These are phyloP conservation scores for Vultur gryphus DNA, from an alignment of 2,797 vertebrate species.

Conservation along the genomic window DNA sequence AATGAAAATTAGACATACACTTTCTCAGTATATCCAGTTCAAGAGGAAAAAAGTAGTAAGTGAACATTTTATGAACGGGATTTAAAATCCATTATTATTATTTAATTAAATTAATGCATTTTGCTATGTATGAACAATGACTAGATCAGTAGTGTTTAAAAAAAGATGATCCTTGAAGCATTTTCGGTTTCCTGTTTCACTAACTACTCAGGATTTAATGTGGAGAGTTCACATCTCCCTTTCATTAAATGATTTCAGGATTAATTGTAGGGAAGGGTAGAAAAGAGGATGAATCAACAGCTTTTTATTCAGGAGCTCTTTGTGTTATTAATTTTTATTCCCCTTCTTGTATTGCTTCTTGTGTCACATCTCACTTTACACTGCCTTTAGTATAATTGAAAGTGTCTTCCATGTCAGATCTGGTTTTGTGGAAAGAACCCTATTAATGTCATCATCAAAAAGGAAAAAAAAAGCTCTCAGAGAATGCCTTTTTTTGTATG, in stretches of 20 bases:
- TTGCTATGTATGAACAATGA: background rate
- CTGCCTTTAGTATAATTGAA: conserved; percentile 1
- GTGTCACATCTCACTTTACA: background rate
- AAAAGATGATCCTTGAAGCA: conserved; percentile 30
- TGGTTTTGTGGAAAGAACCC: background rate
- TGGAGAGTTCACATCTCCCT: conserved; percentile 16
- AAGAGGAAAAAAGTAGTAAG: background rate
- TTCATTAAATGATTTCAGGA: conserved; percentile 40
- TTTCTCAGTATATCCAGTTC: background rate
- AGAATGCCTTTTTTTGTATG: background rate
- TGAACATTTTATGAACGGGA: background rate
- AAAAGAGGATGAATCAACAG: background rate
- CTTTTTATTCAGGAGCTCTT: background rate
- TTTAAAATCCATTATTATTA: background rate
- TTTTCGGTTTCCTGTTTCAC: conserved; percentile 55
- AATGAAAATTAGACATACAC: background rate
- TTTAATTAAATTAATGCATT: conserved; percentile 56
- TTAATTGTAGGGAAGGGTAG: background rate
- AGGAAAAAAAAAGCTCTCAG: background rate
- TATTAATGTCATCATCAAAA: background rate
- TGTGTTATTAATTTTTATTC: conserved; percentile 18
- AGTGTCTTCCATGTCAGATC: background rate
- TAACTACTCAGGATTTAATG: conserved; percentile 34
- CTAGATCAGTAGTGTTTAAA: background rate
- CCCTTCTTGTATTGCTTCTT: background rate